Evolutionary conservation across 2,888 invertebrate species (phyloP), one percentile per base, ranked within the genome.

Genomic region (Hydraecia micacea): DNA sequence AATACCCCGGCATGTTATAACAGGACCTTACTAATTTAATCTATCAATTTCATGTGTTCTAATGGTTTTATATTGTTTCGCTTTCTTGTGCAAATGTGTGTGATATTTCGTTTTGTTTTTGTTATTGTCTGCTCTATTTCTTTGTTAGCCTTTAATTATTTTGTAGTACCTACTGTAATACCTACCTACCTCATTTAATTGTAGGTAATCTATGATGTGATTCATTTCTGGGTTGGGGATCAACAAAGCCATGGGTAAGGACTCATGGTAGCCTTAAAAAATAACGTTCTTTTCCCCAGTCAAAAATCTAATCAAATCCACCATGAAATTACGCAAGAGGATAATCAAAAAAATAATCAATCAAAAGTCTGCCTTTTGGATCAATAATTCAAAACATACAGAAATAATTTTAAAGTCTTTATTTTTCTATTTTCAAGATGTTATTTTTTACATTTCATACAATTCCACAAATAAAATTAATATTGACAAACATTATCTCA

Each of bases 371-470:
- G 55, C 25, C 11, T 25, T 55, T 55, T 25, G 4, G 1, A n/a
- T 55, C 25, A 55, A 55, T n/a, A 9, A 55, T 55, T n/a, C 11
- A n/a, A 55, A 55, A 55, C 55, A 55, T 11, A 11, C 25, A 13
- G 32, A 21, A 21, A 15, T 70, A 42, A 78, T 86, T 91, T 92
- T 91, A 91, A 93, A 92, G 86, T 90, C 80, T 92, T 94, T 94
- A 92, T 90, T 92, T 80, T 79, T 86, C 92, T 93, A 93, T 92
- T 79, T 80, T 87, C 83, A 91, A 87, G 82, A 86, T 92, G 89
- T 90, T 91, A 91, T 90, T 86, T 55, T 91, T 93, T 92, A 93
- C 91, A 93, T 83, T 91, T 90, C 90, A 90, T 92, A 93, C 91
- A 92, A 90, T 91, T 91, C 88, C 90, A 91, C 89, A 90, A 91